Evolutionary conservation across 2,797 vertebrate species (phyloP), one percentile per base, ranked within the genome.

Genomic region (Adelosebastes latens): DNA sequence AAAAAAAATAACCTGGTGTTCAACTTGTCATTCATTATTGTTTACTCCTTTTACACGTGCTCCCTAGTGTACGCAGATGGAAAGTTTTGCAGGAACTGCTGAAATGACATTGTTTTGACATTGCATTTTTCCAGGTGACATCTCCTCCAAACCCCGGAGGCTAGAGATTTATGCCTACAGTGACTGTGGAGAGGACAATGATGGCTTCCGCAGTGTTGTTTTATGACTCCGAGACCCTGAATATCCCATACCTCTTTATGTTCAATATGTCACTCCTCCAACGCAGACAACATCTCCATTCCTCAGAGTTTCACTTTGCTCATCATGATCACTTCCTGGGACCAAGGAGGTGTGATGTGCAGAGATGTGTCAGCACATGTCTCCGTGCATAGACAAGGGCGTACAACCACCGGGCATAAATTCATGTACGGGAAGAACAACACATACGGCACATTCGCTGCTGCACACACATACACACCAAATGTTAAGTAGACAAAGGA

Each of bases 31-130:
- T 74, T 77, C 56, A 68, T 31, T 52, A 46, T 32, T 73, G 79
- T 85, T 84, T 80, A 63, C 75, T 55, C 25, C 61, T 64, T 29
- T 62, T 56, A 49, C 84, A 72, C 63, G 59, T 72, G n/a, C 22
- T 79, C 36, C 31, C 62, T 14, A 0, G 62, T 72, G 70, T n/a
- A 58, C 79, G 64, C 6, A 73, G 83, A 81, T 59, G 53, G 66
- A 55, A 80, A 78, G 65, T 83, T 83, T 83, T 74, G 65, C 56
- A 77, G 75, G 59, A 85, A 64, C 9, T 39, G n/a, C 74, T 86
- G 81, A 84, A 74, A 77, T 78, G 85, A 89, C 91, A 89, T 88
- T 89, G 90, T 91, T 89, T 92, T 90, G 92, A 91, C 90, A 87
- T 82, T 87, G 81, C 82, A 79, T 90, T 91, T 92, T 91, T 91